Conservation (phyloP, 1,140 invertebrate genomes). For the Meteorus sp. region DNA sequence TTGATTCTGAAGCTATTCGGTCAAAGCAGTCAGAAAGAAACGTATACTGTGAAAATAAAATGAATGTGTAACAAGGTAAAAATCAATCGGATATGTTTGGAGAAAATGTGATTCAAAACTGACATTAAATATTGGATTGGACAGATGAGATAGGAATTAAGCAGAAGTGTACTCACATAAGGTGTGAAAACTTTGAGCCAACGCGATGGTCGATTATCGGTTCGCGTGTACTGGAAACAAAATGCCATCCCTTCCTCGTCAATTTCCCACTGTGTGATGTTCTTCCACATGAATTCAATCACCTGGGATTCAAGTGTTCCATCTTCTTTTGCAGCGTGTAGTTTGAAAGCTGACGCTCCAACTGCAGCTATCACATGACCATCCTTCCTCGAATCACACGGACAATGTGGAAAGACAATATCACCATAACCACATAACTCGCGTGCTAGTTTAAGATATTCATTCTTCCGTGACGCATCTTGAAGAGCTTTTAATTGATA, state of each 20-base stretch:
- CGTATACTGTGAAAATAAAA: constrained; percentile 74
- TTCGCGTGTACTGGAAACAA: constrained; percentile 81
- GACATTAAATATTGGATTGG: too few relatives aligned
- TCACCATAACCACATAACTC: constrained; percentile 89
- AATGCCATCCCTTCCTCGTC: constrained; percentile 91
- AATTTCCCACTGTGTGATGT: constrained; percentile 80
- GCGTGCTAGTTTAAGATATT: constrained; percentile 86
- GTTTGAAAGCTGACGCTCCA: constrained; percentile 73
- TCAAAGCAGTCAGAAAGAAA: constrained; percentile 94
- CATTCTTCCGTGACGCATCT: constrained; percentile 81
- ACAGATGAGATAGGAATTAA: neutral
- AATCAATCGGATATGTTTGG: too few relatives aligned
- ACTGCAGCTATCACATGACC: constrained; percentile 86
- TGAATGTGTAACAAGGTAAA: too few relatives aligned
- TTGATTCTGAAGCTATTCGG: constrained; percentile 87
- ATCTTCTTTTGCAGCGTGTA: constrained; percentile 87
- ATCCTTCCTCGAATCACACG: constrained; percentile 91
- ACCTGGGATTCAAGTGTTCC: constrained; percentile 83
- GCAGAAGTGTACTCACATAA: constrained; percentile 73
- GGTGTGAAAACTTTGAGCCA: constrained; percentile 89
- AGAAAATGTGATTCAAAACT: too few relatives aligned
- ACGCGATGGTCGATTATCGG: constrained; percentile 76
- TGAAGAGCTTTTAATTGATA: constrained; percentile 95
- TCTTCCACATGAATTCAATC: constrained; percentile 82
- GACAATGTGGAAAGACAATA: constrained; percentile 91